A percentile compares a stretch with the other conserved stretches of the same genome.
phyloP scores from a whole-genome alignment of 2,888 invertebrate genomes.

The Apodemia mormo region DNA sequence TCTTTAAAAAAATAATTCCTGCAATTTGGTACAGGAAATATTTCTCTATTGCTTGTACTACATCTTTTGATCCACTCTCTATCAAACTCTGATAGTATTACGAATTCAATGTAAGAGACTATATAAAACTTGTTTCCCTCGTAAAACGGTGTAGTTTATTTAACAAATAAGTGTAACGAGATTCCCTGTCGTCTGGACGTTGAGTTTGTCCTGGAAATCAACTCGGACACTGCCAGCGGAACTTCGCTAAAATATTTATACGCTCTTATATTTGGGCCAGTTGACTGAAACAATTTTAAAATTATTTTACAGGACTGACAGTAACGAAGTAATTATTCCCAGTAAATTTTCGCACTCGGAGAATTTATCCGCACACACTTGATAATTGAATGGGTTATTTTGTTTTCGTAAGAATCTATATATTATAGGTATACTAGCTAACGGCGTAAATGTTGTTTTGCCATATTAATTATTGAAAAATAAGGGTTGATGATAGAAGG shows the following conservation, averaged over 20 bases:
- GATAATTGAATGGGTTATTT: too few relatives aligned
- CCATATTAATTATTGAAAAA: too few relatives aligned
- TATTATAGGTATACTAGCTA: too few relatives aligned
- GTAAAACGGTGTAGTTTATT: conserved; percentile 5
- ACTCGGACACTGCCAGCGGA: background rate
- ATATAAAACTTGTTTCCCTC: background rate
- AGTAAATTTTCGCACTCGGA: background rate
- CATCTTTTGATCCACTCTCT: too few relatives aligned
- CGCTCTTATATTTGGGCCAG: background rate
- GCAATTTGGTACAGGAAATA: too few relatives aligned
- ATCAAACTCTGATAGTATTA: background rate
- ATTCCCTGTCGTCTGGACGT: conserved; percentile 4
- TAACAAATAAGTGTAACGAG: conserved; percentile 12
- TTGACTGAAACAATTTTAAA: background rate
- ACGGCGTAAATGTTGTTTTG: too few relatives aligned
- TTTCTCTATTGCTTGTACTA: too few relatives aligned
- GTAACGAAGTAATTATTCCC: conserved; percentile 3
- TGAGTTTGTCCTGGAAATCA: conserved; percentile 10
- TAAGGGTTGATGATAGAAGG: too few relatives aligned
- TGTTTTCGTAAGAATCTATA: too few relatives aligned
- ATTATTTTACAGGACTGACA: background rate
- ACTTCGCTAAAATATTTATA: conserved; percentile 11
- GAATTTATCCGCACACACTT: too few relatives aligned
- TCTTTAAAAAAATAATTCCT: too few relatives aligned
- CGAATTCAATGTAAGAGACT: background rate